These are phyloP conservation scores for Luidia sarsii DNA, from an alignment of 53 echinoderm and acorn worm species.

Conservation along the genomic window DNA sequence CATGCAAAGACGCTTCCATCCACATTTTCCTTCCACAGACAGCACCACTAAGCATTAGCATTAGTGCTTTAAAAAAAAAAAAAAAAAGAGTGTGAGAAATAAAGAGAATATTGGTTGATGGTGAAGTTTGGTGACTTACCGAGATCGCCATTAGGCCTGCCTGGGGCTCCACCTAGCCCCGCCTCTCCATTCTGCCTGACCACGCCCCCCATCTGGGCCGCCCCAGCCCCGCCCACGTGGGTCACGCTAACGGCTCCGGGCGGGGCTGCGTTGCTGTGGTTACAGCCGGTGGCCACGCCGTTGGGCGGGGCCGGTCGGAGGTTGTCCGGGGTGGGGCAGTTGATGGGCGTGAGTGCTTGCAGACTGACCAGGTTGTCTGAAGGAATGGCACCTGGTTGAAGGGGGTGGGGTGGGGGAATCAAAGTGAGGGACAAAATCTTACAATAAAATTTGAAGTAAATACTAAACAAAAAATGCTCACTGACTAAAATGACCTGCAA, in stretches of 20 bases:
- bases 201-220: slow-evolving; percentile 45
- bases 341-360: slow-evolving; percentile 65
- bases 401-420: no score
- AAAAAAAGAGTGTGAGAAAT: background rate
- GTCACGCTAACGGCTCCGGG: slow-evolving; percentile 34
- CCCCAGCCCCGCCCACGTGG: slow-evolving; percentile 26
- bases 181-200: slow-evolving; percentile 35
- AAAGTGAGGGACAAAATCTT: no score
- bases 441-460: no score
- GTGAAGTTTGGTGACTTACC: slow-evolving; percentile 5
- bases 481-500: no score
- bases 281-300: slow-evolving; percentile 52
- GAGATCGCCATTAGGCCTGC: slow-evolving; percentile 45
- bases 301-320: slow-evolving; percentile 38
- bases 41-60: no score
- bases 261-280: slow-evolving; percentile 10
- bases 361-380: slow-evolving; percentile 49
- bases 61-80: no score
- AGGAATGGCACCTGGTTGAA: slow-evolving; percentile 37
- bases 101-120: background rate
- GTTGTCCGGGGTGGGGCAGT: slow-evolving; percentile 39
- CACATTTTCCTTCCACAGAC: no score
- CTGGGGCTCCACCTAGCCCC: background rate
- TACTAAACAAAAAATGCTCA: no score
- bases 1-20: no score